Evolutionary conservation across 1,140 invertebrate genomes (phyloP), one percentile per base, ranked within the genome.

Genomic region (Lysiphlebus fabarum): DNA sequence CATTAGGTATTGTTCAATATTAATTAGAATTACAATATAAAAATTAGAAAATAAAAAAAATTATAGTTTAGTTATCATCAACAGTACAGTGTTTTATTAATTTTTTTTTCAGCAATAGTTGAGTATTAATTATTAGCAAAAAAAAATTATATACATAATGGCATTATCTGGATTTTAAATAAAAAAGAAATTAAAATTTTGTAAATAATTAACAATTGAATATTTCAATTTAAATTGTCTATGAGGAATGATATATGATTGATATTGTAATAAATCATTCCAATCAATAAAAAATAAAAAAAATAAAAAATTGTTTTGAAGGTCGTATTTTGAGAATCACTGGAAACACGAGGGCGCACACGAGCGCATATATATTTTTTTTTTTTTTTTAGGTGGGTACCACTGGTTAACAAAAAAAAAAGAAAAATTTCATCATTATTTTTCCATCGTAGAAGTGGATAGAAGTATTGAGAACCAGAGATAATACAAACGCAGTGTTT

Each of bases 211-310:
- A 17, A 17, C 17, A 17, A 17, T 26, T 26, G 17, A 26, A 26
- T 26, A 26, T 26, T 26, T 26, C 17, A 26, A 33, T 40, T 10
- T 9, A 11, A 55, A 33, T 37, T 45, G 26, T 54, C 51, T 51
- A 38, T n/a, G 14, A 40, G 38, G 33, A 55, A 14, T 55, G 53
- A 34, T 45, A 55, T 55, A 44, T 45, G 41, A 55, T 54, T 54
- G 11, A 7, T 1, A 55, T 45, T 55, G 53, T 55, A 55, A n/a
- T 10, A 37, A 45, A 44, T 45, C 53, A 55, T 55, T 55, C 53
- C 53, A 55, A 55, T 45, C 44, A 55, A 55, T 34, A 4, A 14
- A 45, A 45, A 9, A 36, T 5, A 42, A 43, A 17, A 54, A 43
- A 33, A 54, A 43, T 49, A 5, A 33, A 17, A 5, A 49, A 8